phyloP scores from a whole-genome alignment of 2,797 vertebrate species.

The Phoeniculus purpureus region DNA sequence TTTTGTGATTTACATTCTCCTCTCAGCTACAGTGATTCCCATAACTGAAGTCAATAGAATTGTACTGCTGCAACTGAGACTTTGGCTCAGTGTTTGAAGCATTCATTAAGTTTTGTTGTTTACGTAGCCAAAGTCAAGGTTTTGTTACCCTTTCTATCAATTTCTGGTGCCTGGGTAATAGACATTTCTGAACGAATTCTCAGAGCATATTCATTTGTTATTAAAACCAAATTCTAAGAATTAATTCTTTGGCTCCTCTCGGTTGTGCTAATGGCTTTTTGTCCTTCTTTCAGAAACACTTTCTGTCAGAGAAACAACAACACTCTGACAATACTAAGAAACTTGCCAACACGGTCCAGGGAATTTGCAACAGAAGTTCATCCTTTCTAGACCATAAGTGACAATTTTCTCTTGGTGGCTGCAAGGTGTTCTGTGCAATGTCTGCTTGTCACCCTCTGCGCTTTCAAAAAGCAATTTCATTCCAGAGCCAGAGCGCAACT shows the following conservation, averaged over 20 bases:
- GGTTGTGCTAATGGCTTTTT: neutral
- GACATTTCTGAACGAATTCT: neutral
- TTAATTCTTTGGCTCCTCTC: neutral
- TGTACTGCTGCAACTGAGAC: neutral
- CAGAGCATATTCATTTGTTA: neutral
- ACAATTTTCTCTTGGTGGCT: neutral
- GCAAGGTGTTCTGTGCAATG: neutral
- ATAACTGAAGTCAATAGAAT: neutral
- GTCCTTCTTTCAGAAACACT: neutral
- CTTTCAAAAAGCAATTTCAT: neutral
- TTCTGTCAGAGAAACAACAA: neutral
- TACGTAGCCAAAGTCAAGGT: neutral
- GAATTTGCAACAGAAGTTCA: neutral
- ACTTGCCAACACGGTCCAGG: neutral
- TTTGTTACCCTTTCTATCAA: neutral
- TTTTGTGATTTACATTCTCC: neutral
- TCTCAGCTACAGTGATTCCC: neutral
- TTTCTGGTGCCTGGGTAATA: neutral
- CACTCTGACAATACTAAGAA: neutral
- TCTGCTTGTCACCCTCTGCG: neutral
- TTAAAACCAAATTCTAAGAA: neutral
- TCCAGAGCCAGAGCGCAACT: neutral
- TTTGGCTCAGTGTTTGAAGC: neutral
- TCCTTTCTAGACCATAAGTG: neutral
- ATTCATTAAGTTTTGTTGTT: neutral